Conservation (phyloP, 64 coral and sea anemone genomes). For the Montipora sp. region DNA sequence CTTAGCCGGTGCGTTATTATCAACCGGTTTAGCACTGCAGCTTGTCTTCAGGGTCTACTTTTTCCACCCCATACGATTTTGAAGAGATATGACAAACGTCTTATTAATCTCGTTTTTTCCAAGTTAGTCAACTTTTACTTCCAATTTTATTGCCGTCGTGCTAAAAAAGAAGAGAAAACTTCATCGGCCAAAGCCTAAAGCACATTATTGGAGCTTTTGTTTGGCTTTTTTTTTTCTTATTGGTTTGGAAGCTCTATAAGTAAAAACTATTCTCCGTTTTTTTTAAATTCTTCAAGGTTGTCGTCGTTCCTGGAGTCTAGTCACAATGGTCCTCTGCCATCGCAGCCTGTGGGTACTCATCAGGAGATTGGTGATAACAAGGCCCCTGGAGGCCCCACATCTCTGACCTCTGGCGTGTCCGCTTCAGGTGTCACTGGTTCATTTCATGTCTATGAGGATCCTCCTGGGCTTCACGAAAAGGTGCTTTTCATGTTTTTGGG, state of each 20-base stretch:
- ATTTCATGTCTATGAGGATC: conserved; percentile 85
- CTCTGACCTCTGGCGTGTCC: conserved; percentile 56
- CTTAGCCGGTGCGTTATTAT: too few species aligned
- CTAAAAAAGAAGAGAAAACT: too few species aligned
- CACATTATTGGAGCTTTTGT: too few species aligned
- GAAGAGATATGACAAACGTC: too few species aligned
- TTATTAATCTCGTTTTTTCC: too few species aligned
- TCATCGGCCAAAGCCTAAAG: too few species aligned
- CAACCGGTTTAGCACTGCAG: too few species aligned
- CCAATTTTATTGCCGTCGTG: too few species aligned
- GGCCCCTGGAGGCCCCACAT: conserved; percentile 89
- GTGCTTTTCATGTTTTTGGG: conserved; percentile 22
- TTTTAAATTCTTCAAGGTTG: conserved; percentile 29
- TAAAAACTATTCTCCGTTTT: background rate
- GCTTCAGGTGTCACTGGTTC: conserved; percentile 34
- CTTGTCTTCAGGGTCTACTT: too few species aligned
- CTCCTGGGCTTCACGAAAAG: conserved; percentile 97
- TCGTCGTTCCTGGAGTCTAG: conserved; percentile 78
- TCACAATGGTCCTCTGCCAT: conserved; percentile 60
- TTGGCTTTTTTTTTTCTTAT: too few species aligned
- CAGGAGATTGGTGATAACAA: conserved; percentile 94
- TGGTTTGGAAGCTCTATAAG: background rate
- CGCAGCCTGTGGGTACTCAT: conserved; percentile 22
- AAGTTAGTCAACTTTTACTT: too few species aligned
- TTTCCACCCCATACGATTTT: too few species aligned